Percentiles rank a stretch among this genome's conserved stretches.
Evolutionary conservation across 2,888 invertebrate genomes (phyloP).

Genomic region (Cantharis rufa): DNA sequence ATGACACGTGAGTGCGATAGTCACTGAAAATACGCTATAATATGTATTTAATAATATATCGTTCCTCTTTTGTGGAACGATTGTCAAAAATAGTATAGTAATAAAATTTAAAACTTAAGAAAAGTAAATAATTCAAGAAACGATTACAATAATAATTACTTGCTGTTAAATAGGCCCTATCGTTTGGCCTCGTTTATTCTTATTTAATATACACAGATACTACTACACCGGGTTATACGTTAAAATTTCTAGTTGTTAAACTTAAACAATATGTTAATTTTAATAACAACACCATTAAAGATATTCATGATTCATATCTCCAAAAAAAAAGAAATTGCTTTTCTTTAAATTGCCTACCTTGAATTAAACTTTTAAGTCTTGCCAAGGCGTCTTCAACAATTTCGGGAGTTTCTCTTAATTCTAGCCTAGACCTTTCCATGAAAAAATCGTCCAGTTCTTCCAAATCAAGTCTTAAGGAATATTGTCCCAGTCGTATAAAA

Average conservation of each 20-base stretch:
- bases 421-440: constrained; percentile 66
- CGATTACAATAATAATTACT: background rate
- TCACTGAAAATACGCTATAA: too few relatives aligned
- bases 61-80: too few relatives aligned
- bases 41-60: too few relatives aligned
- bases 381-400: constrained; percentile 62
- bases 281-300: background rate
- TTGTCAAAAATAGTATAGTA: background rate
- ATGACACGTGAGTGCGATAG: too few relatives aligned
- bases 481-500: constrained; percentile 65
- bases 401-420: constrained; percentile 75
- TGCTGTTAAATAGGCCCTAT: background rate
- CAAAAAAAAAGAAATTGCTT: background rate
- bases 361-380: constrained; percentile 62
- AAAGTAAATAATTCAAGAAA: background rate
- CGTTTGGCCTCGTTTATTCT: background rate
- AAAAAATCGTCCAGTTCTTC: constrained; percentile 63
- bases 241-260: background rate
- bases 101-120: background rate
- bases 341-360: constrained; percentile 57
- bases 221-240: background rate
- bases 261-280: background rate
- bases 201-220: background rate
- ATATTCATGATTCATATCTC: background rate
- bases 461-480: constrained; percentile 65